A percentile compares a stretch with the other conserved stretches of the same genome.
phyloP scores from a whole-genome alignment of 2,113 vertebrate species.

The Myocastor coypus region DNA sequence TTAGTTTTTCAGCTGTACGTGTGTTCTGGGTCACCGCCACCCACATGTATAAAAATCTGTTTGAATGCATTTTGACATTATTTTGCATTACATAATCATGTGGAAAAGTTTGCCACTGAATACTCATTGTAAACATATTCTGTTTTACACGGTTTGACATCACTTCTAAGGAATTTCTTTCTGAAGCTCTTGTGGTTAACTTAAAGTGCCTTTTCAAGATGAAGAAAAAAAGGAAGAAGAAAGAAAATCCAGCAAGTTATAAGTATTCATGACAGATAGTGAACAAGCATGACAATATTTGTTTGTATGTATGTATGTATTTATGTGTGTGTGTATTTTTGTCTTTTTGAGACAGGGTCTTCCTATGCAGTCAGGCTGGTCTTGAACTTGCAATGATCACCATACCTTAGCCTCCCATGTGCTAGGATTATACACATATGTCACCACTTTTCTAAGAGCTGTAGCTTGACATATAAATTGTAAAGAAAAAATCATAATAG shows the following conservation, averaged over 20 bases:
- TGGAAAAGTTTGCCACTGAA: background rate
- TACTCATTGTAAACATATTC: too few species aligned
- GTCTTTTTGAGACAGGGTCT: too few species aligned
- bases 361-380: too few species aligned
- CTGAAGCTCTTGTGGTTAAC: slow-evolving; percentile 73
- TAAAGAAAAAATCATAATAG: background rate
- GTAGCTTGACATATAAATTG: background rate
- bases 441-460: background rate
- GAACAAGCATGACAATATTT: background rate
- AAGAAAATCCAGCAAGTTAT: background rate
- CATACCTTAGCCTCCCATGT: too few species aligned
- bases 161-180: slow-evolving; percentile 61
- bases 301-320: too few species aligned
- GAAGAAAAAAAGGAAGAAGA: background rate
- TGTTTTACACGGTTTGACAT: slow-evolving; percentile 76
- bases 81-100: slow-evolving; percentile 87
- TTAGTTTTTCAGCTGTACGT: slow-evolving; percentile 86
- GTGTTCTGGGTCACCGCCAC: slow-evolving; percentile 92
- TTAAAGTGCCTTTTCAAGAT: slow-evolving; percentile 44
- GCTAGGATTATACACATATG: too few species aligned
- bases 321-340: too few species aligned
- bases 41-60: slow-evolving; percentile 91
- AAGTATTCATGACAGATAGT: background rate
- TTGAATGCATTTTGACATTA: slow-evolving; percentile 87
- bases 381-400: too few species aligned